Conservation (phyloP, 2,888 invertebrate species). For the Bhutanitis thaidina region DNA sequence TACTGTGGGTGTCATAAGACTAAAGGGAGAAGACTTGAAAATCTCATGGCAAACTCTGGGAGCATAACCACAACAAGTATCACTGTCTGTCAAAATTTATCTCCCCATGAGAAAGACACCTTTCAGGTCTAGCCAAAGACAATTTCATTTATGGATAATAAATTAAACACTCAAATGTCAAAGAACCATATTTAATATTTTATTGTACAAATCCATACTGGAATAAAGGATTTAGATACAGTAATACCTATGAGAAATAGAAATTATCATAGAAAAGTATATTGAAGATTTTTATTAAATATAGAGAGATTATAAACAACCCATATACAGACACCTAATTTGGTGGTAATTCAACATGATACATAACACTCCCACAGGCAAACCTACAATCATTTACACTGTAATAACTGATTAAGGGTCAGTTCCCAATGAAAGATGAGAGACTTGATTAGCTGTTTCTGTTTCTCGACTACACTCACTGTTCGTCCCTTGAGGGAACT, state of each 20-base stretch:
- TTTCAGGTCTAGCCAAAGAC: too few relatives aligned
- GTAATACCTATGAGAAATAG: constrained; percentile 50
- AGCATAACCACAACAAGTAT: too few relatives aligned
- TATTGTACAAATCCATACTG: constrained; percentile 73
- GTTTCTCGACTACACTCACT: too few relatives aligned
- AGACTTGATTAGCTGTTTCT: too few relatives aligned
- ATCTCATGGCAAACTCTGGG: too few relatives aligned
- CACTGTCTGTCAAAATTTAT: too few relatives aligned
- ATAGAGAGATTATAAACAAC: constrained; percentile 61
- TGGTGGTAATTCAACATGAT: constrained; percentile 42
- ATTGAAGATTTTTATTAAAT: constrained; percentile 42
- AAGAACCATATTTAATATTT: constrained; percentile 64
- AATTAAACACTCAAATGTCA: constrained; percentile 35
- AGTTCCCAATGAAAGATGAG: too few relatives aligned
- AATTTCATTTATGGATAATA: too few relatives aligned
- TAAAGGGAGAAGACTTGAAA: too few relatives aligned
- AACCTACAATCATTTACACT: constrained; percentile 22
- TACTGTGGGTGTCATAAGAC: too few relatives aligned
- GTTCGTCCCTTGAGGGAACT: too few relatives aligned
- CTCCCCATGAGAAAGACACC: too few relatives aligned
- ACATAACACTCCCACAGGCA: constrained; percentile 29
- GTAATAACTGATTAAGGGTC: constrained; percentile 12
- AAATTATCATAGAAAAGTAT: constrained; percentile 52
- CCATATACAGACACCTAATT: constrained; percentile 64
- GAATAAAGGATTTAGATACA: constrained; percentile 67